phyloP scores from a whole-genome alignment of 2,888 invertebrate genomes.

The Vandiemenella viatica region DNA sequence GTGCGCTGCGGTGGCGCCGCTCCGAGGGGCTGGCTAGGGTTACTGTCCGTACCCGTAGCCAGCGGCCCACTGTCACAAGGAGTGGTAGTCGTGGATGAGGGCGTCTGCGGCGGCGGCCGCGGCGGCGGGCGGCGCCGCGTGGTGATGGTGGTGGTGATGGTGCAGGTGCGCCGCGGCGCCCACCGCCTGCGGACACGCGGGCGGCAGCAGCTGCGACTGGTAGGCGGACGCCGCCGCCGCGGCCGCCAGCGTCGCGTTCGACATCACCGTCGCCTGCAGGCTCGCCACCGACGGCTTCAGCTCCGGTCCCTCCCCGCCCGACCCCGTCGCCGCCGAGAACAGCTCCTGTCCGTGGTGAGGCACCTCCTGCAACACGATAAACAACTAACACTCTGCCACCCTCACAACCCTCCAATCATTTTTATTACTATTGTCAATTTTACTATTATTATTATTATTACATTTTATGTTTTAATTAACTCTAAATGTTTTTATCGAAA shows the following conservation, averaged over 20 bases:
- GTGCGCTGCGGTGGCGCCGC: background rate
- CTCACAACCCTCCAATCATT: too few relatives aligned
- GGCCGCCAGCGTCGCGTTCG: slow-evolving; percentile 20
- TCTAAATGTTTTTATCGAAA: too few relatives aligned
- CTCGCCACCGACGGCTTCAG: slow-evolving; percentile 20
- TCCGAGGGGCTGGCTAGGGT: slow-evolving; percentile 3
- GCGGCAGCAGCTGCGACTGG: slow-evolving; percentile 8
- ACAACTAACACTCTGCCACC: too few relatives aligned
- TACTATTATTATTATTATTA: too few relatives aligned
- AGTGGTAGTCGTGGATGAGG: slow-evolving; percentile 24
- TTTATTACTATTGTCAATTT: too few relatives aligned
- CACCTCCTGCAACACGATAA: slow-evolving; percentile 16
- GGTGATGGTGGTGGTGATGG: slow-evolving; percentile 17
- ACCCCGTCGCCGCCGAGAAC: slow-evolving; percentile 7
- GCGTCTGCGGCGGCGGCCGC: slow-evolving; percentile 14
- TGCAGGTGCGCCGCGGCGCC: slow-evolving; percentile 7
- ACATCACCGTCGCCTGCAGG: slow-evolving; percentile 21
- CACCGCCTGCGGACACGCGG: too few relatives aligned
- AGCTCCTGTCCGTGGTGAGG: slow-evolving; percentile 18
- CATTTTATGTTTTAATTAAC: too few relatives aligned
- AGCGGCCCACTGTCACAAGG: slow-evolving; percentile 26
- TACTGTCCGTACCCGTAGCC: slow-evolving; percentile 24
- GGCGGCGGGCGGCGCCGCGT: slow-evolving; percentile 9
- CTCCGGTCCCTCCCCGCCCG: slow-evolving; percentile 6
- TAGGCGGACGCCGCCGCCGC: slow-evolving; percentile 7